phyloP scores from a whole-genome alignment of 2,797 vertebrate genomes.

The Galaxias olidus region DNA sequence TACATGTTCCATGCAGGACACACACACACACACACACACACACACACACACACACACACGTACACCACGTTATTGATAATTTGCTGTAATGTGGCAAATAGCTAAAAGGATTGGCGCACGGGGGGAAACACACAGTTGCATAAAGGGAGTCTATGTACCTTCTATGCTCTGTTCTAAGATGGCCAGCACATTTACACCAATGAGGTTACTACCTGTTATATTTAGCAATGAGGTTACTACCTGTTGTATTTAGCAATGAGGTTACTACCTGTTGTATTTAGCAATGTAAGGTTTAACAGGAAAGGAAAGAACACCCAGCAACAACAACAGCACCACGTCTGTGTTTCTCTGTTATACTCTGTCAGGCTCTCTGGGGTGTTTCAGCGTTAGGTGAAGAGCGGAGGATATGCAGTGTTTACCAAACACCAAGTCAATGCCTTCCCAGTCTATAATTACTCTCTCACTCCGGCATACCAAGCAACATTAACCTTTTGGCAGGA shows the following conservation, averaged over 20 bases:
- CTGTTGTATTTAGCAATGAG: not conserved
- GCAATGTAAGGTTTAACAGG: too few species aligned
- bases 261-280: not conserved
- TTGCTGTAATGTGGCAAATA: conserved; percentile 22
- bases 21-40: not conserved
- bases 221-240: not conserved
- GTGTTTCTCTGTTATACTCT: too few species aligned
- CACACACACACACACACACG: not conserved
- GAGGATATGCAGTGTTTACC: conserved; percentile 9
- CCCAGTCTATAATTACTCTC: conserved; percentile 49
- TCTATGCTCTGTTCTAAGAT: not conserved
- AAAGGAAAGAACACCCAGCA: not conserved
- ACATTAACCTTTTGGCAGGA: conserved; percentile 64
- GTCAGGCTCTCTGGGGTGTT: too few species aligned
- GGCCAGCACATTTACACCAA: not conserved
- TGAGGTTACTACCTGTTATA: not conserved
- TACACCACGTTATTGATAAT: conserved; percentile 15
- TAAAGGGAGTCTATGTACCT: conserved; percentile 15
- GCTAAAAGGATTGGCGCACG: conserved; percentile 7
- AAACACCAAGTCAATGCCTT: conserved; percentile 36
- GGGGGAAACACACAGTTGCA: conserved; percentile 11
- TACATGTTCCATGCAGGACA: not conserved
- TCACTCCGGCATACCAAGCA: conserved; percentile 30
- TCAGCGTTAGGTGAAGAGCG: too few species aligned
- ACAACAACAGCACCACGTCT: not conserved